These are phyloP conservation scores for Eriocheir sinensis DNA, from an alignment of 1,140 invertebrate species.

Conservation along the genomic window DNA sequence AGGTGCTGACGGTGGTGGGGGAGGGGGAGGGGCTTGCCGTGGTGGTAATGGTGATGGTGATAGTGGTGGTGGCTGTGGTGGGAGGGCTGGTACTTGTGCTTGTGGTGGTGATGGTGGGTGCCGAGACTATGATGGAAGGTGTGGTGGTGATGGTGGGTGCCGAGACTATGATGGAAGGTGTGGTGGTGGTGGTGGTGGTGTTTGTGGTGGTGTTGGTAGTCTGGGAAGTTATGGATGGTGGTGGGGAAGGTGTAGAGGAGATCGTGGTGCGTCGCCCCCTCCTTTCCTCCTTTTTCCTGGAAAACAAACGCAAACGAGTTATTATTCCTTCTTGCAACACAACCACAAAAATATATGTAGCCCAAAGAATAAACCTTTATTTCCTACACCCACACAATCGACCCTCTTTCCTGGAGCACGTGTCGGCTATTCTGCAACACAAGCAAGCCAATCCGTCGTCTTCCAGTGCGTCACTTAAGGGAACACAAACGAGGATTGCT, in stretches of 20 bases:
- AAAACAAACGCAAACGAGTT: too few species aligned
- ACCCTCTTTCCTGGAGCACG: too few species aligned
- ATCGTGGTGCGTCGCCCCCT: background rate
- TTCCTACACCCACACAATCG: too few species aligned
- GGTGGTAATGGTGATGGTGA: slow-evolving; percentile 23
- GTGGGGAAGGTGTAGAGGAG: background rate
- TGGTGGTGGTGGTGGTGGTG: slow-evolving; percentile 5
- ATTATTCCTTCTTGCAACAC: too few species aligned
- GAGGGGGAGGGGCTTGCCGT: background rate
- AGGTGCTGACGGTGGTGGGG: slow-evolving; percentile 19
- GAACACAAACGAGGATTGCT: too few species aligned
- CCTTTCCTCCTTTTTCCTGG: background rate
- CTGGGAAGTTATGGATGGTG: background rate
- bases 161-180: background rate
- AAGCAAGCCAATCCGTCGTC: too few species aligned
- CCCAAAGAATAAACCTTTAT: too few species aligned
- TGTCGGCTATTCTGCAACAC: too few species aligned
- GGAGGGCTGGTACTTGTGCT: background rate
- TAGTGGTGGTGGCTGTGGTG: slow-evolving; percentile 1
- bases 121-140: background rate
- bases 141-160: background rate
- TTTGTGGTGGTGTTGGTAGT: background rate
- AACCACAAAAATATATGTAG: too few species aligned
- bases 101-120: background rate
- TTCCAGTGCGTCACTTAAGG: too few species aligned